A percentile compares a stretch with the other conserved stretches of the same genome.
These are phyloP conservation scores for Paguma larvata DNA, from an alignment of 2,797 vertebrate genomes.

Conservation along the genomic window DNA sequence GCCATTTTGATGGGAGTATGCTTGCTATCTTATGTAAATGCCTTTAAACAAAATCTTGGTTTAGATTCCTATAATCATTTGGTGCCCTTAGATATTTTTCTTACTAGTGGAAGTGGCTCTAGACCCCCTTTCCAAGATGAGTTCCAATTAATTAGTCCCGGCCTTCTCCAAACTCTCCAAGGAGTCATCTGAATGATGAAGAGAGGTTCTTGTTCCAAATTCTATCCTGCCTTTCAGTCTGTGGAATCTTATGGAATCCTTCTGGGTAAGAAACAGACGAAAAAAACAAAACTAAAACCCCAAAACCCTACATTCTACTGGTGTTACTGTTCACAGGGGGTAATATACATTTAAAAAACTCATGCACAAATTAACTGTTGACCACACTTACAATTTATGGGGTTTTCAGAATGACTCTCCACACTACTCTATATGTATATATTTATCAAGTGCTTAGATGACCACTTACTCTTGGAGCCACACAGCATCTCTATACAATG, in stretches of 20 bases:
- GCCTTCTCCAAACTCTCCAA: not conserved
- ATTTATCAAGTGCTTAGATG: not conserved
- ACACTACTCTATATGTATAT: not conserved
- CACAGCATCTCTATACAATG: not conserved
- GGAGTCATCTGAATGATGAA: not conserved
- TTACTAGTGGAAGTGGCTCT: not conserved
- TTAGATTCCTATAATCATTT: slow-evolving; percentile 13
- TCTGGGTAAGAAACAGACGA: not conserved
- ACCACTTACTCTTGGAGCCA: not conserved
- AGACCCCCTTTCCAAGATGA: not conserved
- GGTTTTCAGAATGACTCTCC: not conserved
- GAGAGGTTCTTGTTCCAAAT: slow-evolving; percentile 10
- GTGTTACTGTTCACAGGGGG: not conserved
- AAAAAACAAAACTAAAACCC: not conserved
- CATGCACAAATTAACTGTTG: not conserved
- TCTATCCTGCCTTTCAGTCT: not conserved
- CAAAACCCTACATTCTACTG: not conserved
- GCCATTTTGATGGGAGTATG: not conserved
- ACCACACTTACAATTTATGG: not conserved
- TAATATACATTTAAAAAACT: not conserved
- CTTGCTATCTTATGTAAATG: not conserved
- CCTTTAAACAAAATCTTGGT: slow-evolving; percentile 30
- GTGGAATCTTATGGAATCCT: not conserved
- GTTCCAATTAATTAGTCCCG: not conserved
- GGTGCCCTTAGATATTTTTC: not conserved